Percentiles rank a stretch among this genome's conserved stretches.
Conservation (phyloP, 2,888 invertebrate species). For the Argynnis bischoffii region DNA sequence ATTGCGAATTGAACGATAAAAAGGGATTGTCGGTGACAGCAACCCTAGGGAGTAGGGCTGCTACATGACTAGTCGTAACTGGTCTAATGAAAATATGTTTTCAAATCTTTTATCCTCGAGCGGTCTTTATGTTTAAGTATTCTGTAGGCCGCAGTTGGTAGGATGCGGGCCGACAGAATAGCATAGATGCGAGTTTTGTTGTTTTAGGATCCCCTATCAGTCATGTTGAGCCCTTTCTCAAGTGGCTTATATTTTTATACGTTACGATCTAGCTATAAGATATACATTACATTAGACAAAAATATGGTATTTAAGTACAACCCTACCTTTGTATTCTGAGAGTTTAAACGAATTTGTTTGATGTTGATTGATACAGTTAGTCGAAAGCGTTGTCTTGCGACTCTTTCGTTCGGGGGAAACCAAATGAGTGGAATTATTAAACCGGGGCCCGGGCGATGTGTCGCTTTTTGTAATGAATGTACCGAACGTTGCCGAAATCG, state of each 20-base stretch:
- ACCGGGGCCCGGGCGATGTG: slow-evolving; percentile 73
- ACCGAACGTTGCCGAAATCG: slow-evolving; percentile 52
- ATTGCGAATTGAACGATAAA: slow-evolving; percentile 44
- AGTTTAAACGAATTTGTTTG: slow-evolving; percentile 61
- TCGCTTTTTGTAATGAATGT: slow-evolving; percentile 80
- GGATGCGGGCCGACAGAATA: slow-evolving; percentile 43
- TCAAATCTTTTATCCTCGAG: slow-evolving; percentile 32
- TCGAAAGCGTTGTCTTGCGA: slow-evolving; percentile 73
- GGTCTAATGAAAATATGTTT: slow-evolving; percentile 29
- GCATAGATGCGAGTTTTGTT: slow-evolving; percentile 40
- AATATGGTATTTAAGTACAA: slow-evolving; percentile 2
- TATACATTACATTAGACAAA: not conserved
- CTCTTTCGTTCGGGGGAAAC: slow-evolving; percentile 64
- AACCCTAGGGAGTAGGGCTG: slow-evolving; percentile 39
- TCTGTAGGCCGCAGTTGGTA: slow-evolving; percentile 37
- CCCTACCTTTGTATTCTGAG: slow-evolving; percentile 29
- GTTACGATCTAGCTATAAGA: not conserved
- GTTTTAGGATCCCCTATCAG: slow-evolving; percentile 40
- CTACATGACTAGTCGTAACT: slow-evolving; percentile 16
- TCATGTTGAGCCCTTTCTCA: slow-evolving; percentile 25
- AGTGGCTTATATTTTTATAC: slow-evolving; percentile 22
- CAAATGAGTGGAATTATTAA: slow-evolving; percentile 81
- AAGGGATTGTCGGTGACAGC: slow-evolving; percentile 46
- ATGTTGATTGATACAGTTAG: slow-evolving; percentile 83
- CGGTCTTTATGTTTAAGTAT: slow-evolving; percentile 34